These are phyloP conservation scores for Notospermus geniculatus DNA, from an alignment of 1,140 invertebrate species.

Conservation along the genomic window DNA sequence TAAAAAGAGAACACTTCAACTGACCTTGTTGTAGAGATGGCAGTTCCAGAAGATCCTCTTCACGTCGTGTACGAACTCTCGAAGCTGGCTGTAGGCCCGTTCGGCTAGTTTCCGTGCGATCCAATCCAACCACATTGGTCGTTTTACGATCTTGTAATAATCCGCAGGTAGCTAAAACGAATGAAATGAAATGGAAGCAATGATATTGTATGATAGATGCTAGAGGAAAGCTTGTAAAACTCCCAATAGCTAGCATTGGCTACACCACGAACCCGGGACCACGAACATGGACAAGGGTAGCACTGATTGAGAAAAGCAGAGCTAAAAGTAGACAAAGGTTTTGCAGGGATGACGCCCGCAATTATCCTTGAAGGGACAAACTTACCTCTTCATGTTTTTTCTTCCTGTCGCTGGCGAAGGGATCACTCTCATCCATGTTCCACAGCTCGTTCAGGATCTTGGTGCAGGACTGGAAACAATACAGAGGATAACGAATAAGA, in stretches of 20 bases:
- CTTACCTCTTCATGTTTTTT: not conserved
- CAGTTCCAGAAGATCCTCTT: conserved; percentile 2
- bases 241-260: too few species aligned
- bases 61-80: conserved; percentile 1
- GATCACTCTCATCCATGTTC: conserved; percentile 1
- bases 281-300: too few species aligned
- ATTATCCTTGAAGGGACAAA: too few species aligned
- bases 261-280: too few species aligned
- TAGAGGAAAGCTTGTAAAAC: too few species aligned
- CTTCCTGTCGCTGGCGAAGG: not conserved
- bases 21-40: conserved; percentile 7
- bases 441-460: conserved; percentile 9
- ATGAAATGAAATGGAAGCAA: not conserved
- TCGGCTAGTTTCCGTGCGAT: not conserved
- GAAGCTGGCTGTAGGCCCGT: not conserved
- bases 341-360: too few species aligned
- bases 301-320: too few species aligned
- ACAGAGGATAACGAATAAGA: not conserved
- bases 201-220: not conserved
- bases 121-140: conserved; percentile 6
- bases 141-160: conserved; percentile 6
- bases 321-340: too few species aligned
- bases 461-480: not conserved
- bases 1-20: too few species aligned
- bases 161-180: not conserved